Percentiles rank a stretch among this genome's conserved stretches.
Evolutionary conservation across 2,888 invertebrate genomes (phyloP).

Genomic region (Agrypnus murinus): DNA sequence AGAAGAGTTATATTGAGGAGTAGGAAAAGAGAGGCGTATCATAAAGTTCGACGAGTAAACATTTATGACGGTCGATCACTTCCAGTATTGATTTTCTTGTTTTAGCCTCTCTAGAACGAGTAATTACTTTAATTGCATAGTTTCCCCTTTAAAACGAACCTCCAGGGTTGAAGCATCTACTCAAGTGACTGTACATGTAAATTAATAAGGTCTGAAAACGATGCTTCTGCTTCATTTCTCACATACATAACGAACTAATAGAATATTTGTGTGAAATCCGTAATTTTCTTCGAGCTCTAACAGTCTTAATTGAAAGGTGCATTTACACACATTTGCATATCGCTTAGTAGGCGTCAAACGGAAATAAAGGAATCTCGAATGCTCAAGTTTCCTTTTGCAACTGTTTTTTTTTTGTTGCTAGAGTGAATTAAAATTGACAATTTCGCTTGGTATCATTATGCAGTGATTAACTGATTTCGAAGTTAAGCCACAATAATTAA

Average conservation of each 20-base stretch:
- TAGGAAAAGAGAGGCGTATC: constrained; percentile 41
- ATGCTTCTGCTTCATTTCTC: constrained; percentile 41
- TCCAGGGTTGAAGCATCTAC: constrained; percentile 40
- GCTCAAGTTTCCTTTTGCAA: too few species aligned
- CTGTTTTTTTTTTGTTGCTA: too few species aligned
- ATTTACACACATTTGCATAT: too few species aligned
- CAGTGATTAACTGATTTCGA: too few species aligned
- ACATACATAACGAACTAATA: constrained; percentile 41
- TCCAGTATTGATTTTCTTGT: constrained; percentile 56
- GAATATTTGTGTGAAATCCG: too few species aligned
- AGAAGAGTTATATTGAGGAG: constrained; percentile 40
- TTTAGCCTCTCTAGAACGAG: constrained; percentile 56
- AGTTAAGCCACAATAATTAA: too few species aligned
- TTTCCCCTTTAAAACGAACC: constrained; percentile 49
- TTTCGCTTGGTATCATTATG: too few species aligned
- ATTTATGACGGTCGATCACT: constrained; percentile 59
- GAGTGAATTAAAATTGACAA: too few species aligned
- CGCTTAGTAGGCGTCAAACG: too few species aligned
- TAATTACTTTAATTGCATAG: constrained; percentile 61
- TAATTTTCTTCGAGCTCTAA: neutral
- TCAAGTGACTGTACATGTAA: constrained; percentile 47
- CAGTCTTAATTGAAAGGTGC: too few species aligned
- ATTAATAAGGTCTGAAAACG: constrained; percentile 48
- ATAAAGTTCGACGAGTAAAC: constrained; percentile 54
- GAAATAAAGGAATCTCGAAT: too few species aligned